A percentile compares a stretch with the other conserved stretches of the same genome.
phyloP scores from a whole-genome alignment of 2,113 vertebrate species.

The Poeciliopsis occidentalis region DNA sequence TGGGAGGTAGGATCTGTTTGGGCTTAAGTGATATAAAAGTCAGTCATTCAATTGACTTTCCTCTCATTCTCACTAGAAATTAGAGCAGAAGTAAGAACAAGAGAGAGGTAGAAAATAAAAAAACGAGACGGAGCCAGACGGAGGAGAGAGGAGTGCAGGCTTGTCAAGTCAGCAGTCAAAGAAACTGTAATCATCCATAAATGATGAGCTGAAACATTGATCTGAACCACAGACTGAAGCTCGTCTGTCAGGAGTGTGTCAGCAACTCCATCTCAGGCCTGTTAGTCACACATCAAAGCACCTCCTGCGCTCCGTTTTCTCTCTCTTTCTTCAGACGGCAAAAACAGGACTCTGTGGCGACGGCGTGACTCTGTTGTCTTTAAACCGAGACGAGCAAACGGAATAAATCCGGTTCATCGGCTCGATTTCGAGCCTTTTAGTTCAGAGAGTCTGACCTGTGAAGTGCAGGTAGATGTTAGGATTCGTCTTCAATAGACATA shows the following conservation, averaged over 20 bases:
- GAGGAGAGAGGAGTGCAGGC: slow-evolving; percentile 7
- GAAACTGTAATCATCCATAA: slow-evolving; percentile 61
- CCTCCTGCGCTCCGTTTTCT: neutral
- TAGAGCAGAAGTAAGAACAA: neutral
- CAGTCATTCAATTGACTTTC: neutral
- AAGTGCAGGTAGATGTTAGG: neutral
- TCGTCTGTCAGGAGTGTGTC: slow-evolving; percentile 54
- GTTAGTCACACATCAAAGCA: slow-evolving; percentile 45
- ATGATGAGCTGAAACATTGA: slow-evolving; percentile 63
- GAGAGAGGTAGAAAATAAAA: slow-evolving; percentile 6
- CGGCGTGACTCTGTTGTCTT: neutral
- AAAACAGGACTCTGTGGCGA: slow-evolving; percentile 4
- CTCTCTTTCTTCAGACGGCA: slow-evolving; percentile 1
- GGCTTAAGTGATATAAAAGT: neutral
- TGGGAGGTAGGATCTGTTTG: slow-evolving; percentile 1
- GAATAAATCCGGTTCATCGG: neutral
- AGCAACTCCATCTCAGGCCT: slow-evolving; percentile 31
- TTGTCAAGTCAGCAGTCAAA: slow-evolving; percentile 53
- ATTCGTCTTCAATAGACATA: neutral
- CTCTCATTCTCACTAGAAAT: neutral
- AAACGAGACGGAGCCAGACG: neutral
- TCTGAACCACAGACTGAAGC: slow-evolving; percentile 50
- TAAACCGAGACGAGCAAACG: neutral
- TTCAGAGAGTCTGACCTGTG: neutral
- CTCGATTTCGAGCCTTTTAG: neutral